Percentiles rank a stretch among this genome's conserved stretches.
Conservation (phyloP, 2,888 invertebrate genomes). For the Trimorus sp. region DNA sequence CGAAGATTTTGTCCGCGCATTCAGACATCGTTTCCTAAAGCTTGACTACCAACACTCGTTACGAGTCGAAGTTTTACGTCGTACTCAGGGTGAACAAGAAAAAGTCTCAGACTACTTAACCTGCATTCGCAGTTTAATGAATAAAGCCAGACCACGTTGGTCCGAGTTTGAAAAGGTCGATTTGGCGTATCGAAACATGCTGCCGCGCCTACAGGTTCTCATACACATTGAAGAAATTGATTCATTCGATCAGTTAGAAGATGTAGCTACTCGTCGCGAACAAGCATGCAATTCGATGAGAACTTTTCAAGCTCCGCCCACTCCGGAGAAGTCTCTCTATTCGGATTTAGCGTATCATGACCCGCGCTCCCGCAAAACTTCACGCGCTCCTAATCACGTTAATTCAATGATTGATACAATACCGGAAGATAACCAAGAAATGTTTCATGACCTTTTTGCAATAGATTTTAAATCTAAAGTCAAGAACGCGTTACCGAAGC, state of each 20-base stretch:
- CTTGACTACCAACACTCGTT: conserved; percentile 8
- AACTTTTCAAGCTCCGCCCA: conserved; percentile 8
- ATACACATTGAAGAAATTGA: neutral
- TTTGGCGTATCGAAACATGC: neutral
- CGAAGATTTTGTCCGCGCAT: neutral
- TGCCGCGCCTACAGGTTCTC: neutral
- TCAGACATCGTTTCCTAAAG: neutral
- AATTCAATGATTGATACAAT: too few species aligned
- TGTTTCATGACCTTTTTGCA: too few species aligned
- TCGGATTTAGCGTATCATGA: neutral
- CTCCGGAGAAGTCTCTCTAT: neutral
- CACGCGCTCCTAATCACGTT: too few species aligned
- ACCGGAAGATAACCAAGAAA: too few species aligned
- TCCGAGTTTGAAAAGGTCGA: neutral
- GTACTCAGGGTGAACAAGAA: conserved; percentile 14
- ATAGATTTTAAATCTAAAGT: too few species aligned
- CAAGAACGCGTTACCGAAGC: too few species aligned
- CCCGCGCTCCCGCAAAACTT: neutral
- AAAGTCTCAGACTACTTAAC: neutral
- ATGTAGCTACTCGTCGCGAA: neutral
- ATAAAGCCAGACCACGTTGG: conserved; percentile 11
- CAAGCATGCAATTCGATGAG: neutral
- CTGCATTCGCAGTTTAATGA: conserved; percentile 18
- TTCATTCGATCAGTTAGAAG: conserved; percentile 7
- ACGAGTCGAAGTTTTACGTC: conserved; percentile 3